Conservation (phyloP, 2,888 invertebrate genomes). For the Hypolimnas misippus region DNA sequence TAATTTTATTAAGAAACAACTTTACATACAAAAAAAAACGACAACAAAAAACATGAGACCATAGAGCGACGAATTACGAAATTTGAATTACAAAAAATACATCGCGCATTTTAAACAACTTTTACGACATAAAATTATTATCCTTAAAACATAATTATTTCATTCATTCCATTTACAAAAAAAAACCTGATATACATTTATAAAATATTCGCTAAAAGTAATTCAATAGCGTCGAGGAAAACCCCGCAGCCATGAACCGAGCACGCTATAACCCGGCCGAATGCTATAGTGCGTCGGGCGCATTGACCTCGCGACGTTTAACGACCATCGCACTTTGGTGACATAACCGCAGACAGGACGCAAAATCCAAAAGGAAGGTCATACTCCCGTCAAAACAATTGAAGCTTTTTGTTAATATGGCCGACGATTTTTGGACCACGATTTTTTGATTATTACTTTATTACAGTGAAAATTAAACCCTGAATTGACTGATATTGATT, state of each 20-base stretch:
- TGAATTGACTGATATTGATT: neutral
- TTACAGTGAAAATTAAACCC: constrained; percentile 2
- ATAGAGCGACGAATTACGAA: neutral
- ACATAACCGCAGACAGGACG: constrained; percentile 69
- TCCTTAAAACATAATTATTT: neutral
- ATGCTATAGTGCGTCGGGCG: constrained; percentile 49
- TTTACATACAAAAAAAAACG: too few species aligned
- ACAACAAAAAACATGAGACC: too few species aligned
- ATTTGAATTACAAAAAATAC: neutral
- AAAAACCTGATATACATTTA: neutral
- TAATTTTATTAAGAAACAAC: too few species aligned
- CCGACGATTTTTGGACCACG: constrained; percentile 65
- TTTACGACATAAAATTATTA: neutral
- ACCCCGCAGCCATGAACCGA: constrained; percentile 45
- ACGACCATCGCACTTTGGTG: constrained; percentile 60
- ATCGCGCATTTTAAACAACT: neutral
- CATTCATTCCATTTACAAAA: neutral
- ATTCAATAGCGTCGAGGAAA: constrained; percentile 36
- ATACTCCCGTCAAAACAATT: constrained; percentile 82
- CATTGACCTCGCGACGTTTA: constrained; percentile 47
- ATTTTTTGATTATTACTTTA: constrained; percentile 54
- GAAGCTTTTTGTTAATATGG: constrained; percentile 76
- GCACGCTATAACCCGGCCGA: constrained; percentile 58
- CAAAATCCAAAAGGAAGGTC: constrained; percentile 74
- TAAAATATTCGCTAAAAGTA: constrained; percentile 23